Base-by-base conservation (phyloP, 2,888 invertebrate genomes). In the Chloroclystis v-ata region DNA sequence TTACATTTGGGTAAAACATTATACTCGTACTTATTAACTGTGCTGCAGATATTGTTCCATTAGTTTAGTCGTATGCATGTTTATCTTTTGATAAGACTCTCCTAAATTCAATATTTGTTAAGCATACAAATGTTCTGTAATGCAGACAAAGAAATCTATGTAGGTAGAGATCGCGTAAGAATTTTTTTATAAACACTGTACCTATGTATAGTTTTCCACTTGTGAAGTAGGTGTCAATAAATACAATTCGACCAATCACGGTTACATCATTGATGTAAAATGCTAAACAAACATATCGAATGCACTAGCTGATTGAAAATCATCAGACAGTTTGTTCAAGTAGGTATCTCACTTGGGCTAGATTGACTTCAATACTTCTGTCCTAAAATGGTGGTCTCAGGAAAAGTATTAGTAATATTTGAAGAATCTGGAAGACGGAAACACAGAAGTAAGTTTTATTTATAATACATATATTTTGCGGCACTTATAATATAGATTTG, bases 221-320 rank as follows among this genome's bases (percentile, higher is more conserved):
- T 40, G 7, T 38, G 40, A 49, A 47, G 50, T 45, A 59, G 49
- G 58, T 56, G 43, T 46, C 45, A 49, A n/a, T 33, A 49, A 51
- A 60, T 57, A 59, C 52, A 52, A 49, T 37, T 59, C 51, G 60
- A 60, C 64, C 62, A 59, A 54, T 56, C 57, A 57, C 37, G 53
- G 58, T 67, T 63, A 80, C 74, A 69, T 79, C 79, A 78, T 58
- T 39, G 44, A 63, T 59, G 60, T 64, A 71, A 74, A 63, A 57
- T 54, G 53, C 48, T 61, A 61, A 67, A 69, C 64, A 75, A 59
- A 52, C 29, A 59, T 49, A 51, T 39, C 52, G 41, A 42, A 47
- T 61, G 56, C 52, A 61, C 45, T 32, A n/a, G 28, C 13, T 42
- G 44, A 28, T 5, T 5, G 20, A 5, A 2, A 2, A 20, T 20